Evolutionary conservation across 2,113 vertebrate species (phyloP).

Genomic region (Romanogobio albipinnatus): DNA sequence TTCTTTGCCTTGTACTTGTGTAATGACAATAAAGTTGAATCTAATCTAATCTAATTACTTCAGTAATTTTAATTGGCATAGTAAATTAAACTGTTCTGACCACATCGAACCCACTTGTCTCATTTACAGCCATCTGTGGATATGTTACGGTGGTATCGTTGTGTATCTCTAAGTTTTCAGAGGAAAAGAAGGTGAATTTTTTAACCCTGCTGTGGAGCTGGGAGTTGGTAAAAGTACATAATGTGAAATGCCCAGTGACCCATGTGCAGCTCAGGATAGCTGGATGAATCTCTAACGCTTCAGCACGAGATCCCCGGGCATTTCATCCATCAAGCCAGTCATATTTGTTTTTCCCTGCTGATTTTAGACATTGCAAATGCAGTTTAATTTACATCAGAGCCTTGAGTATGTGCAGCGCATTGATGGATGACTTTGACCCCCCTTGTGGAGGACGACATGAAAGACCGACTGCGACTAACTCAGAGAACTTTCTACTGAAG

Average conservation of each 20-base stretch:
- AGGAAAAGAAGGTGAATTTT: constrained; percentile 37
- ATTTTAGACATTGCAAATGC: constrained; percentile 81
- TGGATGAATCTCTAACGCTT: constrained; percentile 76
- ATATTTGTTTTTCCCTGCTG: constrained; percentile 80
- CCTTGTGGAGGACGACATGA: constrained; percentile 72
- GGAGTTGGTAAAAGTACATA: constrained; percentile 36
- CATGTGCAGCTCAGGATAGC: constrained; percentile 67
- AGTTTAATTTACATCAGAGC: constrained; percentile 79
- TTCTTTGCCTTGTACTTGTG: too few species aligned
- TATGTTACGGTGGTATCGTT: neutral
- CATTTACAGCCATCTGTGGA: neutral
- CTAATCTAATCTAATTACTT: too few species aligned
- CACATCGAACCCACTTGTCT: neutral
- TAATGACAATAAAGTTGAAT: too few species aligned
- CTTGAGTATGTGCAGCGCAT: constrained; percentile 75
- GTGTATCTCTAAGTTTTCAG: constrained; percentile 20
- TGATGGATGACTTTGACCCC: constrained; percentile 88
- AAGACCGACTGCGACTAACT: constrained; percentile 47
- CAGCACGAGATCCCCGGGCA: constrained; percentile 67
- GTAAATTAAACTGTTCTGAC: neutral
- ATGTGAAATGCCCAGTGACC: constrained; percentile 65
- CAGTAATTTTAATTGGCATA: neutral
- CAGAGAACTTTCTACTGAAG: constrained; percentile 64
- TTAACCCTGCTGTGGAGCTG: constrained; percentile 37
- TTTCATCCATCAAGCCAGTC: constrained; percentile 85